phyloP scores from a whole-genome alignment of 2,113 vertebrate species.

The Odobenus rosmarus region DNA sequence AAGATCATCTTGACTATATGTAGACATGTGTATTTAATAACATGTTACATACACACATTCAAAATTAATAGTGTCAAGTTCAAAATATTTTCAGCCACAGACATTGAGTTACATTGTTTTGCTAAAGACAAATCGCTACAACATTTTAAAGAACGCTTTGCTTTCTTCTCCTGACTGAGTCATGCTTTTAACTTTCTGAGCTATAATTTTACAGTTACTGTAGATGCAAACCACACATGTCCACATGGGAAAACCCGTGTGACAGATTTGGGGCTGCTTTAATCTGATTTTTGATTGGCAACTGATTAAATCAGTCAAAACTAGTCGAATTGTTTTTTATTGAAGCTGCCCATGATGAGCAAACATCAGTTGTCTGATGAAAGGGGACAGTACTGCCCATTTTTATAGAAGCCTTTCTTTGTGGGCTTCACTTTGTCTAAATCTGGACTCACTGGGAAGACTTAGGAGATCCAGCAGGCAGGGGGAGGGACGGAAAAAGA shows the following conservation, averaged over 20 bases:
- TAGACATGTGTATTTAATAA: not conserved
- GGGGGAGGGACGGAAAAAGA: not conserved
- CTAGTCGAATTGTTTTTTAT: not conserved
- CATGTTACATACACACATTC: not conserved
- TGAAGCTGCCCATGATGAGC: not conserved
- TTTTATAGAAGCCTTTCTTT: not conserved
- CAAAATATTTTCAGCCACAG: not conserved
- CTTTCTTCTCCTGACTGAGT: not conserved
- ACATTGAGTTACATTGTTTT: not conserved
- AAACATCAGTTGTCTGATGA: not conserved
- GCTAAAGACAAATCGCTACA: not conserved
- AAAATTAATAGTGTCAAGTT: not conserved
- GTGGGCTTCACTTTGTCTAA: not conserved
- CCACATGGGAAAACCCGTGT: not conserved
- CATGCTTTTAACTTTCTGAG: not conserved
- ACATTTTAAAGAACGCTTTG: not conserved
- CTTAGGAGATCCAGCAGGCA: not conserved
- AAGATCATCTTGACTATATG: not conserved
- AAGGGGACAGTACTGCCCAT: not conserved
- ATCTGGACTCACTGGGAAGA: not conserved
- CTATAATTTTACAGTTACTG: not conserved
- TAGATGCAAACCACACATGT: not conserved
- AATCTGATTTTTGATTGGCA: not conserved
- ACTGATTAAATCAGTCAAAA: not conserved
- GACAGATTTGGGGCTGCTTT: not conserved